Conservation (phyloP, 2,888 invertebrate genomes). For the Heteropelma amictum region DNA sequence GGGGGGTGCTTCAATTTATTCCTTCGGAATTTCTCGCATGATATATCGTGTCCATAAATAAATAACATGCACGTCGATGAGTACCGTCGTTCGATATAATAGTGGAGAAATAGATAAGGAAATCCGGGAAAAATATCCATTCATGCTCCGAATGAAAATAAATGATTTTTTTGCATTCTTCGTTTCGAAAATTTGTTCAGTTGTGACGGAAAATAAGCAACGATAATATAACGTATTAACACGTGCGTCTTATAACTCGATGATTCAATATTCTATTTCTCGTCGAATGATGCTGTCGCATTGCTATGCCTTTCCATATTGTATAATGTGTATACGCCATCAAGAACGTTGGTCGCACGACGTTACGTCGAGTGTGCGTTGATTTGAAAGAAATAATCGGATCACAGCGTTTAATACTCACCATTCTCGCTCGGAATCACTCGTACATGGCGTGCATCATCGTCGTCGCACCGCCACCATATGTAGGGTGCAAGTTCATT, state of each 20-base stretch:
- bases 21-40: too few species aligned
- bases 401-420: constrained; percentile 67
- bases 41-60: too few species aligned
- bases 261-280: constrained; percentile 35
- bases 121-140: too few species aligned
- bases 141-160: too few species aligned
- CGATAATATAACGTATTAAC: neutral
- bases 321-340: neutral
- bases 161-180: too few species aligned
- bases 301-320: too few species aligned
- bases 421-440: constrained; percentile 55
- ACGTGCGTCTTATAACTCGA: constrained; percentile 30
- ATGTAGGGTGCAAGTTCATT: constrained; percentile 53
- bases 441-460: constrained; percentile 14
- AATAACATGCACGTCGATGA: too few species aligned
- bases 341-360: constrained; percentile 22
- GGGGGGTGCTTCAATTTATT: too few species aligned
- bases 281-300: constrained; percentile 6
- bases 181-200: constrained; percentile 4
- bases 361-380: constrained; percentile 60
- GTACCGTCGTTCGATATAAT: too few species aligned
- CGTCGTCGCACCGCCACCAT: constrained; percentile 34
- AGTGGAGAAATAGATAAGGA: too few species aligned
- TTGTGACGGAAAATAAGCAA: constrained; percentile 11
- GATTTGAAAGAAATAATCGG: constrained; percentile 69